Evolutionary conservation across 2,797 vertebrate genomes (phyloP), one percentile per base, ranked within the genome.

Genomic region (Enteromius fasciolatus): DNA sequence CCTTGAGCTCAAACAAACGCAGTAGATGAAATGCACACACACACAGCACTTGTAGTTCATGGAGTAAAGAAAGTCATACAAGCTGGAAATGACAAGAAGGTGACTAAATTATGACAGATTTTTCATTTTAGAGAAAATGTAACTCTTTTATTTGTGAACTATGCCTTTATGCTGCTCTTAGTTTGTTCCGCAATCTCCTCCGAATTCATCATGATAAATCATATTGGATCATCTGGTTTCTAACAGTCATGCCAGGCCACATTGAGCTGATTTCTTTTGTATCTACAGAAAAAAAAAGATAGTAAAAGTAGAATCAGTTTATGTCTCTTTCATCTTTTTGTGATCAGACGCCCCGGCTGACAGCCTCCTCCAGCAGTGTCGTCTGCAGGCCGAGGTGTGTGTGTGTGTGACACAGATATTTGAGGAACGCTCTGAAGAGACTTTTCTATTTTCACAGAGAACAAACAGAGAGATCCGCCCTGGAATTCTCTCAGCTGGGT

Each of bases 391-490:
- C 11, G 48, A 36, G 70, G 70, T 75, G 64, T 67, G 33, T 67
- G 39, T 69, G 23, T 25, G 44, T 20, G 48, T 39, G 72, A 59
- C 52, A 75, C n/a, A 39, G 73, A 75, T 59, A 75, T 75, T 75
- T 75, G 52, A 75, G 50, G 33, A 57, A 75, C 0, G 52, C 73
- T 59, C 52, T 75, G 52, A 75, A 39, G 33, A 39, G 52, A 59
- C 23, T 75, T 75, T 59, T 75, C 73, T 75, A 54, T 75, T 75
- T 75, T 75, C 73, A 59, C n/a, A 25, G 52, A 75, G 72, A 75
- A 75, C 72, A 75, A 50, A 57, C 50, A 75, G 20, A 57, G 5
- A 23, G 72, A 75, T n/a, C 52, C 50, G 33, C n/a, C 52, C 7
- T 41, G 73, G 73, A 59, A 75, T 57, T 75, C 73, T 17, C 52